Evolutionary conservation across 2,113 vertebrate species (phyloP).

Genomic region (Dendrocopos noguchii): DNA sequence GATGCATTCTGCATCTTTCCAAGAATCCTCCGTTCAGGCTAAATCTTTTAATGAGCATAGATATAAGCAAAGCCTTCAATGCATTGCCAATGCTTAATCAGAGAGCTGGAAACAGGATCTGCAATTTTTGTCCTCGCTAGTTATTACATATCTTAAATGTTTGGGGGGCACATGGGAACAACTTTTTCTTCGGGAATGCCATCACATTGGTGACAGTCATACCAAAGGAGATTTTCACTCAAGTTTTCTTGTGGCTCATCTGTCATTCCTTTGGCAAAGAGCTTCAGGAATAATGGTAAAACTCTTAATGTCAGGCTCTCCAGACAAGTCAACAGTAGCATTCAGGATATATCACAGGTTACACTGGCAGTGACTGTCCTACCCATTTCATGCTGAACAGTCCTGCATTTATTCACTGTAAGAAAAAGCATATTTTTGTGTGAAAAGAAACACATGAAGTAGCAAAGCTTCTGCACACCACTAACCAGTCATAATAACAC

Average conservation of each 20-base stretch:
- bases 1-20: not conserved
- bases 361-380: not conserved
- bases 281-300: not conserved
- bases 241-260: not conserved
- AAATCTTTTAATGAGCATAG: not conserved
- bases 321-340: not conserved
- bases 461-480: not conserved
- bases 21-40: not conserved
- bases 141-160: not conserved
- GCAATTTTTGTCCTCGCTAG: not conserved
- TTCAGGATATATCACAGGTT: not conserved
- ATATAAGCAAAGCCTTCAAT: not conserved
- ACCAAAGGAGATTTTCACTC: not conserved
- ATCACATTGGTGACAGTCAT: not conserved
- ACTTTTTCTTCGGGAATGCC: not conserved
- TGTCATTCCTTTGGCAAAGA: not conserved
- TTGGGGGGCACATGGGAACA: not conserved
- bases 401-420: not conserved
- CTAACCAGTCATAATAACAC: not conserved
- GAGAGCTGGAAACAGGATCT: not conserved
- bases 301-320: not conserved
- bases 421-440: not conserved
- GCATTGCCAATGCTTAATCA: not conserved
- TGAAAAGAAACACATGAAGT: not conserved
- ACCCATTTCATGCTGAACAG: not conserved